A percentile compares a stretch with the other conserved stretches of the same genome.
Evolutionary conservation across 2,888 invertebrate species (phyloP).

Genomic region (Cerastis leucographa): DNA sequence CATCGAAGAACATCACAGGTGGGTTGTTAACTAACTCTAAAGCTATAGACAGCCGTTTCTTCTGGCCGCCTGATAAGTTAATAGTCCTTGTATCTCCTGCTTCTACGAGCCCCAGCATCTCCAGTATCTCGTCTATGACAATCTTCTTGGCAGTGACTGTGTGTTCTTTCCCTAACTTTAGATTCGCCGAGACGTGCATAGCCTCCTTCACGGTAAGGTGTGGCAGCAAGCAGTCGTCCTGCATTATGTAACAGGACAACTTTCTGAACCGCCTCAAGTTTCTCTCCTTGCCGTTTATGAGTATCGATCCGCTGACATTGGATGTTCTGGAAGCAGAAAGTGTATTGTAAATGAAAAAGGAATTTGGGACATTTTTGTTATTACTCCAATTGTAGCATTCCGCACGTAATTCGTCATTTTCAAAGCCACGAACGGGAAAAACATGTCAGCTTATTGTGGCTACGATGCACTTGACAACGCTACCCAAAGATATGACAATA

Average conservation of each 20-base stretch:
- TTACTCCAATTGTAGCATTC: constrained; percentile 37
- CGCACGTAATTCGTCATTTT: constrained; percentile 27
- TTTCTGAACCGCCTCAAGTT: constrained; percentile 97
- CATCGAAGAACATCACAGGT: constrained; percentile 99
- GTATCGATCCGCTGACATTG: constrained; percentile 95
- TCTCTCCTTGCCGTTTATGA: constrained; percentile 96
- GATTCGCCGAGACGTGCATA: constrained; percentile 97
- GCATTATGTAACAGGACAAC: constrained; percentile 99
- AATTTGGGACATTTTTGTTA: constrained; percentile 41
- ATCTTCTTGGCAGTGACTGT: constrained; percentile 93
- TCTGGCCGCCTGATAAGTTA: constrained; percentile 97
- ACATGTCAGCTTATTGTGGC: not conserved
- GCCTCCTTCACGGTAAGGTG: constrained; percentile 97
- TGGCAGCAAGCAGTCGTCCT: constrained; percentile 96
- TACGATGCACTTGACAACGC: not conserved
- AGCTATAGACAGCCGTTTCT: constrained; percentile 97
- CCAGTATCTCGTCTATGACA: constrained; percentile 96
- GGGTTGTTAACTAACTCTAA: constrained; percentile 98
- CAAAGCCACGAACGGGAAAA: constrained; percentile 11
- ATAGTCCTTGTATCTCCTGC: constrained; percentile 95
- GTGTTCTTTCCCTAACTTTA: constrained; percentile 96
- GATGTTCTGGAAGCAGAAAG: constrained; percentile 92
- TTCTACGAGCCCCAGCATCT: constrained; percentile 95
- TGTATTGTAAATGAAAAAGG: constrained; percentile 40
- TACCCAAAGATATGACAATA: not conserved